phyloP scores from a whole-genome alignment of 2,113 vertebrate species.

The Scomber colias region DNA sequence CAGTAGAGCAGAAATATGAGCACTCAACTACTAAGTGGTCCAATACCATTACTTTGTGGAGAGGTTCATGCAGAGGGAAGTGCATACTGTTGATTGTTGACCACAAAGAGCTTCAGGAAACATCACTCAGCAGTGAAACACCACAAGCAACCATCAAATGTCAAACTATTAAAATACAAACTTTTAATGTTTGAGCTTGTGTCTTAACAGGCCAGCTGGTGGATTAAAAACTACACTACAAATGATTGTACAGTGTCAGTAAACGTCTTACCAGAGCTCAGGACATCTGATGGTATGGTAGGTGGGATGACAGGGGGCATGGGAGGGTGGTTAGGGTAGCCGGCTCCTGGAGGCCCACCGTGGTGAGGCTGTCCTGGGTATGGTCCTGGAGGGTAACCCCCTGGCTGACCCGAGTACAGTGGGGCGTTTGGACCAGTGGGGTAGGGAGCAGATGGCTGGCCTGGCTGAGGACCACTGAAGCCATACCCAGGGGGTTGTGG shows the following conservation, averaged over 20 bases:
- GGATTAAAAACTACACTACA: too few relatives aligned
- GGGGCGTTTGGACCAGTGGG: constrained; percentile 72
- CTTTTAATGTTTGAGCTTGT: too few relatives aligned
- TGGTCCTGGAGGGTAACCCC: constrained; percentile 72
- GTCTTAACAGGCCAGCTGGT: too few relatives aligned
- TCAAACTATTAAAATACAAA: neutral
- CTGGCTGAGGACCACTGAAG: constrained; percentile 80
- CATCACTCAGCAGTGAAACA: neutral
- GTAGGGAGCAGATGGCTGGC: constrained; percentile 75
- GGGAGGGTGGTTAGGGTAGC: constrained; percentile 72
- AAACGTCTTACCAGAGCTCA: constrained; percentile 85
- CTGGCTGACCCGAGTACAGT: constrained; percentile 76
- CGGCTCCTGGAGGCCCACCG: constrained; percentile 56
- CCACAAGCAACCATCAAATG: neutral
- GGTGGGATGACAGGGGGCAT: constrained; percentile 83
- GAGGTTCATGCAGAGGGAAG: too few relatives aligned
- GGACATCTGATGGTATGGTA: constrained; percentile 77
- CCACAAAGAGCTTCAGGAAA: neutral
- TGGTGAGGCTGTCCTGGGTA: constrained; percentile 80
- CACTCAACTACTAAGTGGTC: too few relatives aligned
- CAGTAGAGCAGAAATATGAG: constrained; percentile 1
- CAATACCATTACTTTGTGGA: too few relatives aligned
- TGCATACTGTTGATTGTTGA: too few relatives aligned
- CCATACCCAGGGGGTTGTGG: constrained; percentile 81
- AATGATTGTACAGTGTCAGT: too few relatives aligned